These are phyloP conservation scores for Spisula solida DNA, from an alignment of 2,888 invertebrate genomes.

Conservation along the genomic window DNA sequence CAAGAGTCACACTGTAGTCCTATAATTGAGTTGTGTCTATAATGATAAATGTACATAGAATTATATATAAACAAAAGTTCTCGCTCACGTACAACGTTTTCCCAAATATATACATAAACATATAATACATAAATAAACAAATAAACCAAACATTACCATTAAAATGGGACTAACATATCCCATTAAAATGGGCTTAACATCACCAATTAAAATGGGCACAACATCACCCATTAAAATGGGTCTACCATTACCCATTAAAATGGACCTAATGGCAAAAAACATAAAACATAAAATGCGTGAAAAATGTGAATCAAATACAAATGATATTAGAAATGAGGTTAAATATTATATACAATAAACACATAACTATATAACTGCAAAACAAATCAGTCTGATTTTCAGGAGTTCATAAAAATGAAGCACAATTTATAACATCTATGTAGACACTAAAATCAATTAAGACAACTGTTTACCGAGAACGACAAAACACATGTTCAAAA, in stretches of 20 bases:
- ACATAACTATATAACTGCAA: background rate
- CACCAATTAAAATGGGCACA: conserved; percentile 41
- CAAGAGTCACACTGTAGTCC: no score
- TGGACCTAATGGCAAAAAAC: conserved; percentile 33
- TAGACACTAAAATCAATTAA: background rate
- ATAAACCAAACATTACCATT: conserved; percentile 15
- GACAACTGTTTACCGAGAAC: background rate
- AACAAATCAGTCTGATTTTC: background rate
- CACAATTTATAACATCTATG: background rate
- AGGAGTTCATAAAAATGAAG: background rate
- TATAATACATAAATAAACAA: background rate
- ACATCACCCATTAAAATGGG: conserved; percentile 28
- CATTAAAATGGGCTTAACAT: conserved; percentile 17
- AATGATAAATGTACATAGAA: no score
- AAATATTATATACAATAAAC: conserved; percentile 44
- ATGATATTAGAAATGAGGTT: conserved; percentile 22
- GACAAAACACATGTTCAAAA: background rate
- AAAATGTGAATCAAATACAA: conserved; percentile 19
- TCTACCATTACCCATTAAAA: conserved; percentile 18
- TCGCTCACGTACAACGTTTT: background rate
- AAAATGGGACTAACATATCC: conserved; percentile 6
- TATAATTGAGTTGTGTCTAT: no score
- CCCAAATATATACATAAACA: background rate
- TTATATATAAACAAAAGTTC: no score
- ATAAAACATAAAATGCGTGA: conserved; percentile 43